Conservation (phyloP, 2,888 invertebrate species). For the Eueremaeus valkanovi region DNA sequence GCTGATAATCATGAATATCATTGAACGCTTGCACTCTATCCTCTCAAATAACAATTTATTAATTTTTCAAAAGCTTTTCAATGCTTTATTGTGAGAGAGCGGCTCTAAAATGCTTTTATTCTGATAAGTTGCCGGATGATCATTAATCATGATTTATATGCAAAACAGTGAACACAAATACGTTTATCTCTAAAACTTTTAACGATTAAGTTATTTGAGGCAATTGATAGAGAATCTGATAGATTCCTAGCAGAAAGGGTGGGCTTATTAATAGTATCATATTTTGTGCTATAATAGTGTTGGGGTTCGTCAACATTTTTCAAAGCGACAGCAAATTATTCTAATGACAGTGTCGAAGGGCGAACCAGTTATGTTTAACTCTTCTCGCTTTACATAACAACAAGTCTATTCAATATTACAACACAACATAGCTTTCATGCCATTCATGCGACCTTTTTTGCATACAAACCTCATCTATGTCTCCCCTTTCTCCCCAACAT, state of each 20-base stretch:
- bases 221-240: slow-evolving; percentile 1
- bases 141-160: slow-evolving; percentile 24
- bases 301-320: slow-evolving; percentile 10
- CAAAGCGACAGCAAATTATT: slow-evolving; percentile 15
- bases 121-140: not conserved
- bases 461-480: slow-evolving; percentile 22
- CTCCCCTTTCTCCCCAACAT: not conserved
- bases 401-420: slow-evolving; percentile 26
- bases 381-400: slow-evolving; percentile 33
- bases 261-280: not conserved
- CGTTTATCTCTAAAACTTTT: not conserved
- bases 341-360: slow-evolving; percentile 24
- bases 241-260: not conserved
- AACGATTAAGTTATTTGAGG: slow-evolving; percentile 14
- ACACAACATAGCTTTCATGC: not conserved
- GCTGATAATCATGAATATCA: not conserved
- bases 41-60: slow-evolving; percentile 26
- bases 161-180: not conserved
- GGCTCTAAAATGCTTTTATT: not conserved
- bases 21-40: too few relatives aligned
- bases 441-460: slow-evolving; percentile 20
- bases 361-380: slow-evolving; percentile 25
- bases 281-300: not conserved
- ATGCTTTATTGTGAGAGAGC: not conserved
- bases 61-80: slow-evolving; percentile 1